Evolutionary conservation across 1,140 invertebrate species (phyloP), one percentile per base, ranked within the genome.

Genomic region (Neodiprion pinetum): DNA sequence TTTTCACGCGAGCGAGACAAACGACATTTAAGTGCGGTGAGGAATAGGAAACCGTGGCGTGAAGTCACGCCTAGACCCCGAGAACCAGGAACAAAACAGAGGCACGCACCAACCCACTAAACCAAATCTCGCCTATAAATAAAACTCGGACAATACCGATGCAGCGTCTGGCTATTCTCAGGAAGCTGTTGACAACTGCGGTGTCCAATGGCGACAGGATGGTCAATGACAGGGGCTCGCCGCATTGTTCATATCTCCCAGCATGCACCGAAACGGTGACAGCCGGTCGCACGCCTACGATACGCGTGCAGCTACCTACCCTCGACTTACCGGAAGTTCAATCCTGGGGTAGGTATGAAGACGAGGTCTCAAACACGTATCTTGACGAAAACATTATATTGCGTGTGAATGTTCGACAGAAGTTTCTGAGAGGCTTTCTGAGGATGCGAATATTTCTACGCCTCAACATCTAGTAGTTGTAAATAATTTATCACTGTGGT

Each of bases 201-300:
- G 53, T 61, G 53, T 61, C 53, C 53, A 61, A 17, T 61, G 53
- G 53, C 53, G n/a, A 61, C 53, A 61, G 53, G 53, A 61, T 61
- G 53, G 53, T 61, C 53, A 61, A 61, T 61, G 53, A 61, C n/a
- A 17, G 53, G 53, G 53, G 53, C 14, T 61, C n/a, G n/a, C 53
- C 53, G 53, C 53, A 61, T 61, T 61, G 53, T 61, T 40, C 53
- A 61, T 61, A 9, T 61, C 53, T 40, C 28, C 2, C 28, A 4
- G 53, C 8, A 17, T 61, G 53, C 53, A 40, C 28, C 28, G 53
- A 61, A 61, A 61, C 8, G 11, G 53, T 61, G 53, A 61, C 7
- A 61, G 53, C 53, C 53, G 53, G 53, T 61, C 53, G 53, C 53
- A 61, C 53, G 53, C 53, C 53, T 61, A 61, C 53, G n/a, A 12